Base-by-base conservation (phyloP, 2,888 invertebrate species). In the Homarus gammarus region DNA sequence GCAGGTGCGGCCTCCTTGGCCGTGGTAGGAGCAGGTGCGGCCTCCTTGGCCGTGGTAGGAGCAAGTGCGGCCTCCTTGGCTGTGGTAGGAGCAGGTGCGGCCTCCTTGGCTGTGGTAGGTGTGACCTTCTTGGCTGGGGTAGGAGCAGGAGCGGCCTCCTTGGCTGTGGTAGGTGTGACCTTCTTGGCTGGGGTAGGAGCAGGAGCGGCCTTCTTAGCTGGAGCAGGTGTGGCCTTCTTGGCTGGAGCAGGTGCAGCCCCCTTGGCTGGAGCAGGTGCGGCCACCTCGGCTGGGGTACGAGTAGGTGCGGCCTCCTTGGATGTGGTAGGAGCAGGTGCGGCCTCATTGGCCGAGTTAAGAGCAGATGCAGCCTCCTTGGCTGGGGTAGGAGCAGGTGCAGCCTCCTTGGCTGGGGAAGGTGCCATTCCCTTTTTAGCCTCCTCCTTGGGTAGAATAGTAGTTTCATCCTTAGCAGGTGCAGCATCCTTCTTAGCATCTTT, bases 151-250 rank as follows among this genome's bases (percentile, higher is more conserved):
- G 70, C 82, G 78, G 38, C 68, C 18, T 38, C 61, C 68, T 75
- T 75, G n/a, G 18, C 44, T 22, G 31, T 18, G 8, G n/a, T 40
- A 40, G 72, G 22, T 18, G 15, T 49, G 72, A 36, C 64, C 31
- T 85, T n/a, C 75, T 85, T 70, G 31, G n/a, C 78, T 44, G 86
- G 86, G 12, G 86, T 22, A 1, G 75, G 27, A n/a, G 33, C 33
- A 40, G 81, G 64, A 12, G 73, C 0, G 36, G 61, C 85, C 38
- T 61, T 33, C 64, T 38, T 40, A 2, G 64, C 40, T n/a, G 75
- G 27, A 56, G 77, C 68, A n/a, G 64, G 22, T 5, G 44, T 38
- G 6, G 27, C n/a, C 10, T 73, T 64, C 68, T 88, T 68, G 5
- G 64, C 84, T 51, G 84, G 49, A 38, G 56, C 70, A 49, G 86